A percentile compares a stretch with the other conserved stretches of the same genome.
These are phyloP conservation scores for Cheilosia urbana DNA, from an alignment of 2,888 invertebrate species.

Conservation along the genomic window DNA sequence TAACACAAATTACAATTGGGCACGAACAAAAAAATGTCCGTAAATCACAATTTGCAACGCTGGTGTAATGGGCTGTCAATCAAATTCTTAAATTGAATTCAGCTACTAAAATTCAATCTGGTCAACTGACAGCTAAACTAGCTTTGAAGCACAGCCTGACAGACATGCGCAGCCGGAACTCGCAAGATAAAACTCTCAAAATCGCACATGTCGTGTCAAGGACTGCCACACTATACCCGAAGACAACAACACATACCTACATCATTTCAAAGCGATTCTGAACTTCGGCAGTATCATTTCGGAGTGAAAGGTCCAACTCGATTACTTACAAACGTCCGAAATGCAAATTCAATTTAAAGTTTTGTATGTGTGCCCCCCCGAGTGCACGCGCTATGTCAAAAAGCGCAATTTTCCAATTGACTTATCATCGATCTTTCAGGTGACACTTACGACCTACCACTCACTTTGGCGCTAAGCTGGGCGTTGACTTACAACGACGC, in stretches of 20 bases:
- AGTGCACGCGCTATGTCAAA: constrained; percentile 5
- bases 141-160: neutral
- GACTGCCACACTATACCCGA: neutral
- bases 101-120: neutral
- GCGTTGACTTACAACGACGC: constrained; percentile 16
- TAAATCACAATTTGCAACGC: too few relatives aligned
- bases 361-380: constrained; percentile 10
- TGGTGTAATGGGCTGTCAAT: neutral
- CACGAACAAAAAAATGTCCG: too few relatives aligned
- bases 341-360: constrained; percentile 41
- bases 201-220: constrained; percentile 29
- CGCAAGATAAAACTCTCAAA: constrained; percentile 5
- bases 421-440: constrained; percentile 44
- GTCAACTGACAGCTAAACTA: neutral
- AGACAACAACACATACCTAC: neutral
- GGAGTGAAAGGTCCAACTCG: constrained; percentile 29
- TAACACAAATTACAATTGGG: too few relatives aligned
- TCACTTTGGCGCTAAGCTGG: constrained; percentile 21
- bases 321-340: constrained; percentile 21
- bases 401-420: constrained; percentile 33
- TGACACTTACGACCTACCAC: constrained; percentile 26
- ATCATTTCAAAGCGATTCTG: constrained; percentile 6
- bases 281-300: neutral
- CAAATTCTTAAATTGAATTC: neutral
- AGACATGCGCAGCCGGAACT: constrained; percentile 25